phyloP scores from a whole-genome alignment of 2,888 invertebrate genomes.

The Metacarcinus magister region DNA sequence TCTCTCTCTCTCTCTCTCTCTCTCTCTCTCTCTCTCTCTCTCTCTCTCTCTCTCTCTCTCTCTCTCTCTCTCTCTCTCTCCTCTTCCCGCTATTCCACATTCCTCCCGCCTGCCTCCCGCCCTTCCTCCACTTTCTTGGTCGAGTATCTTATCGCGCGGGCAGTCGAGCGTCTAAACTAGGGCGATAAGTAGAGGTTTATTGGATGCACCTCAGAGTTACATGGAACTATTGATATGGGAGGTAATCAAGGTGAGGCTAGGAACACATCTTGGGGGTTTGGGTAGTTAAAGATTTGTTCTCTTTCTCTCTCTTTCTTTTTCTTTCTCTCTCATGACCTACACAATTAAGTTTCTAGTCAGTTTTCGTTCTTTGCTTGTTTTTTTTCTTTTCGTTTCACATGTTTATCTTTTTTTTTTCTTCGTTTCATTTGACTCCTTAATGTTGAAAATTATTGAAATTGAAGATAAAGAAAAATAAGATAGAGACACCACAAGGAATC shows the following conservation, averaged over 20 bases:
- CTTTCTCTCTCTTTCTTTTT: not conserved
- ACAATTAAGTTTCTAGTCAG: not conserved
- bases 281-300: not conserved
- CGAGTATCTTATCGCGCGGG: conserved; percentile 5
- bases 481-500: no score
- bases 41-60: no score
- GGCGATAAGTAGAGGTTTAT: not conserved
- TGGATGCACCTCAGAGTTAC: conserved; percentile 30
- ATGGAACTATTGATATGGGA: not conserved
- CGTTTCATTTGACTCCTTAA: no score
- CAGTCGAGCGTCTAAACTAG: conserved; percentile 17
- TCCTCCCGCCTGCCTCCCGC: not conserved
- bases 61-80: no score
- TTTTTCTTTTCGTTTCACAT: no score
- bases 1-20: no score
- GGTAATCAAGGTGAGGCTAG: not conserved
- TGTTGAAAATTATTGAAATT: no score
- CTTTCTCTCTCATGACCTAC: not conserved
- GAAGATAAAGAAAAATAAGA: no score
- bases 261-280: not conserved
- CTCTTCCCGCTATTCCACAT: not conserved
- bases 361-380: not conserved
- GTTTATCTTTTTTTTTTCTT: no score
- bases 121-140: not conserved
- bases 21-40: no score